Evolutionary conservation across 2,888 invertebrate genomes (phyloP).

Genomic region (Platerodrilus igneus): DNA sequence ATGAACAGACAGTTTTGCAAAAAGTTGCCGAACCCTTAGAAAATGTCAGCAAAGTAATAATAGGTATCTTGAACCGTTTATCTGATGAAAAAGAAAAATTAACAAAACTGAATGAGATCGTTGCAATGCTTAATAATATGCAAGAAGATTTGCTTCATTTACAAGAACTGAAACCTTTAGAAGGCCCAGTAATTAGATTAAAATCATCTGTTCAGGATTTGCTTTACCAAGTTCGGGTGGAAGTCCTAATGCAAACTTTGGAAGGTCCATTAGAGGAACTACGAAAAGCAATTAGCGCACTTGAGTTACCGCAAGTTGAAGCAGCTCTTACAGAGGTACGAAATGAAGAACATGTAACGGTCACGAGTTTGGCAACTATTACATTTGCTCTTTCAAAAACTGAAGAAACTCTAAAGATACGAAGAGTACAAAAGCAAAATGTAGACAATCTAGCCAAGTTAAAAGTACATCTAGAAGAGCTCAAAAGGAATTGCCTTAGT

Average conservation of each 20-base stretch:
- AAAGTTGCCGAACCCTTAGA: slow-evolving; percentile 40
- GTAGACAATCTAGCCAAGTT: too few relatives aligned
- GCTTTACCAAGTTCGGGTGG: slow-evolving; percentile 12
- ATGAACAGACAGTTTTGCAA: slow-evolving; percentile 38
- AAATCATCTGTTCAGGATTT: too few relatives aligned
- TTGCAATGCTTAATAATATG: not conserved
- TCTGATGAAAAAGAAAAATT: slow-evolving; percentile 13
- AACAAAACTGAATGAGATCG: not conserved
- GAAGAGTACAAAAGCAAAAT: too few relatives aligned
- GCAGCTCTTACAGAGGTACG: too few relatives aligned
- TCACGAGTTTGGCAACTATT: too few relatives aligned
- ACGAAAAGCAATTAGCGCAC: too few relatives aligned
- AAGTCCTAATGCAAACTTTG: slow-evolving; percentile 18
- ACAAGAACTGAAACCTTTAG: slow-evolving; percentile 1
- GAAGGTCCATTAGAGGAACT: slow-evolving; percentile 12
- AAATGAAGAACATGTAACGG: too few relatives aligned
- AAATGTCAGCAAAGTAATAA: slow-evolving; percentile 39
- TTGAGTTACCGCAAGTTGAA: not conserved
- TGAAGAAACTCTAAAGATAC: too few relatives aligned
- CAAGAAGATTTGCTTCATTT: not conserved
- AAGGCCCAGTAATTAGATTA: slow-evolving; percentile 9
- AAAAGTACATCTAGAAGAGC: too few relatives aligned
- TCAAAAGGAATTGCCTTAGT: too few relatives aligned
- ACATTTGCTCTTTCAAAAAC: too few relatives aligned
- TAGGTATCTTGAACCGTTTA: slow-evolving; percentile 37